Evolutionary conservation across 2,113 vertebrate genomes (phyloP).

Genomic region (Pseudorectes ferrugineus): DNA sequence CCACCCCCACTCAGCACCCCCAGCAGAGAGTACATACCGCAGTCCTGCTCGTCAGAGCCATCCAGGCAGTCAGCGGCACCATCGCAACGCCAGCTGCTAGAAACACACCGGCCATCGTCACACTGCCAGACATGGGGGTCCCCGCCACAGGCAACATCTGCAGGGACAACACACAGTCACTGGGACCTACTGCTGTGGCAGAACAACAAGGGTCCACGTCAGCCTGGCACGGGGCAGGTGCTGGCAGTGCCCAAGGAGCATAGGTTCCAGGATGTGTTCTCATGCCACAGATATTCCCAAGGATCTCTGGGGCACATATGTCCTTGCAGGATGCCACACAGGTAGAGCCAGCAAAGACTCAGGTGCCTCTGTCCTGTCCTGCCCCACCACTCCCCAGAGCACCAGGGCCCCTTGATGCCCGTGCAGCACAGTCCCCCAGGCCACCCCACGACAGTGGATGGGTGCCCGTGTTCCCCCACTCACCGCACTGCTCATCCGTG

Average conservation of each 20-base stretch:
- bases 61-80: conserved; percentile 83
- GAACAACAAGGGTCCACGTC: too few relatives aligned
- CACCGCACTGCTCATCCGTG: conserved; percentile 65
- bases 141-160: conserved; percentile 54
- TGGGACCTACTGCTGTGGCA: fast-evolving
- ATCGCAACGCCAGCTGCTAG: conserved; percentile 79
- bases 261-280: not conserved
- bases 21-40: conserved; percentile 61
- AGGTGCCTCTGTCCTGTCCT: not conserved
- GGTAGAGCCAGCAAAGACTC: not conserved
- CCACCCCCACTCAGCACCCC: fast-evolving
- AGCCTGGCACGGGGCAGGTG: fast-evolving
- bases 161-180: not conserved
- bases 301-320: not conserved
- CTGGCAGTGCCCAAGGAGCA: not conserved
- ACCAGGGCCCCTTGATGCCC: not conserved
- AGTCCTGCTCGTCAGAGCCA: conserved; percentile 87
- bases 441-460: not conserved
- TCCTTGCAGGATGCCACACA: not conserved
- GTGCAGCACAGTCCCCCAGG: fast-evolving
- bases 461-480: not conserved
- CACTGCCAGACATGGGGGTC: conserved; percentile 80
- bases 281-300: not conserved
- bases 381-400: not conserved
- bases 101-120: conserved; percentile 82